These are phyloP conservation scores for Procambarus clarkii DNA, from an alignment of 1,140 invertebrate species.

Conservation along the genomic window DNA sequence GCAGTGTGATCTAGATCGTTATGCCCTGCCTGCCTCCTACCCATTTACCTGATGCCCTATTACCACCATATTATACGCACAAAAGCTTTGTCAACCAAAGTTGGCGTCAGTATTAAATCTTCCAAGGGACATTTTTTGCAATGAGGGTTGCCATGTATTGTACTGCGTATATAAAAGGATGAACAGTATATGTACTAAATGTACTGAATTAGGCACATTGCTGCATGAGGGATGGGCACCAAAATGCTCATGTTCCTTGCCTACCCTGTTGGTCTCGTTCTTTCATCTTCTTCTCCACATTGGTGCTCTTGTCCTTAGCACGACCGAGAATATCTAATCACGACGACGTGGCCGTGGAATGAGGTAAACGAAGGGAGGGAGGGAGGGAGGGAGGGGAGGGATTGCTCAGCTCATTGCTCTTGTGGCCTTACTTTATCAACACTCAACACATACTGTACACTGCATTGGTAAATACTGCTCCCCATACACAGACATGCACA, in stretches of 20 bases:
- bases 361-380: not conserved
- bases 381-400: constrained; percentile 10
- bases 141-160: no score
- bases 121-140: no score
- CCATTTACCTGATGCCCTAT: no score
- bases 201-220: not conserved
- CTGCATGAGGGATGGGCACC: not conserved
- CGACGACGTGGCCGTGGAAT: not conserved
- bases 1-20: no score
- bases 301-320: constrained; percentile 92
- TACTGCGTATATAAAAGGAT: no score
- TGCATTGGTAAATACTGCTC: no score
- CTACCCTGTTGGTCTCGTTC: constrained; percentile 94
- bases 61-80: no score
- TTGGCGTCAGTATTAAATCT: no score
- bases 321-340: constrained; percentile 92
- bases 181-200: not conserved
- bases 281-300: constrained; percentile 91
- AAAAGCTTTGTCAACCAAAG: no score
- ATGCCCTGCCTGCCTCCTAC: no score
- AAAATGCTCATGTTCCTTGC: constrained; percentile 26
- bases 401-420: constrained; percentile 27
- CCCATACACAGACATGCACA: not conserved
- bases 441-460: not conserved
- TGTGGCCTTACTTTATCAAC: not conserved